A percentile compares a stretch with the other conserved stretches of the same genome.
Evolutionary conservation across 2,797 vertebrate species (phyloP).

Genomic region (Falco columbarius): DNA sequence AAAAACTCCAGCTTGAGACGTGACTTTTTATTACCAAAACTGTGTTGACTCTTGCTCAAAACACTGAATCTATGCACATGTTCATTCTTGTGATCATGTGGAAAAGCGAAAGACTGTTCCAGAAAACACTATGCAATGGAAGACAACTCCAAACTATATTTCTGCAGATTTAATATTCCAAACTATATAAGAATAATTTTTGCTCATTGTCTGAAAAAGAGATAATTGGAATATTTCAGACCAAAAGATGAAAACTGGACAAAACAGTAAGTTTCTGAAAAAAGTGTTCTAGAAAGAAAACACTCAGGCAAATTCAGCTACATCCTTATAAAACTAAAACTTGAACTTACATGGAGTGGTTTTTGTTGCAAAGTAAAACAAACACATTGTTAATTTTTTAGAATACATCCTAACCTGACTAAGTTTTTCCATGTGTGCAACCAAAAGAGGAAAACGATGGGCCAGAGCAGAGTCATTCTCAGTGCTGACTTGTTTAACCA

Average conservation of each 20-base stretch:
- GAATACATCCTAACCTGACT: conserved; percentile 86
- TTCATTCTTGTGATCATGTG: not conserved
- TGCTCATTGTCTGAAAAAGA: not conserved
- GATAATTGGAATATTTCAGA: not conserved
- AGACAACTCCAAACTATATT: not conserved
- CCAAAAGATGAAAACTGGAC: accelerated
- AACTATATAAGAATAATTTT: not conserved
- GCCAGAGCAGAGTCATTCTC: conserved; percentile 96
- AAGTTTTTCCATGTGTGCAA: conserved; percentile 98
- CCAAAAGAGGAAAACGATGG: conserved; percentile 95
- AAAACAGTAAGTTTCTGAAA: not conserved
- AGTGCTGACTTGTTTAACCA: conserved; percentile 98
- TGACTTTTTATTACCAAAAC: not conserved
- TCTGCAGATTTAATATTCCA: not conserved
- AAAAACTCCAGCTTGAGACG: not conserved
- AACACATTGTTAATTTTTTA: not conserved
- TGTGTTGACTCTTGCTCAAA: not conserved
- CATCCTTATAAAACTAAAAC: not conserved
- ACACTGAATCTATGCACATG: not conserved
- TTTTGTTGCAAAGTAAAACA: not conserved
- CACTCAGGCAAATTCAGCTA: not conserved
- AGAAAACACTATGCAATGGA: not conserved
- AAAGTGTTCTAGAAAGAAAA: not conserved
- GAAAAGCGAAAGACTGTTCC: not conserved
- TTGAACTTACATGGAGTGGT: accelerated